These are phyloP conservation scores for Ooceraea biroi DNA, from an alignment of 1,140 invertebrate genomes.

Conservation along the genomic window DNA sequence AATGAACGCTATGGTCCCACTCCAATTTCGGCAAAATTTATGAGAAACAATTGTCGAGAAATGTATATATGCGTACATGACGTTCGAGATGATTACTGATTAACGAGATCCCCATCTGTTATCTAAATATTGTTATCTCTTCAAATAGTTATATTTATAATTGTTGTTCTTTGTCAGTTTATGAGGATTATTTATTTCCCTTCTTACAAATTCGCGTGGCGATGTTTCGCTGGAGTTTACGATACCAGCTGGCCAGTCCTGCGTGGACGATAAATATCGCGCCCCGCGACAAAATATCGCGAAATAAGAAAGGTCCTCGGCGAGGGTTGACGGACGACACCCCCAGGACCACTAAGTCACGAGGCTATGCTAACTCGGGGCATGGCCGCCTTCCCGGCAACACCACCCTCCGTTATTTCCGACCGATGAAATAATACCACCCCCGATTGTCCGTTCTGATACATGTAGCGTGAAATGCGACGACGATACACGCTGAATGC, in stretches of 20 bases:
- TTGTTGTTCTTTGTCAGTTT: background rate
- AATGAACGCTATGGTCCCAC: background rate
- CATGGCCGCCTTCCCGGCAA: constrained; percentile 62
- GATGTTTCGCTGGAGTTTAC: background rate
- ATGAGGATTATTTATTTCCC: background rate
- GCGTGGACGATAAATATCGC: constrained; percentile 79
- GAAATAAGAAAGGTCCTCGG: constrained; percentile 77
- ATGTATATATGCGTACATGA: background rate
- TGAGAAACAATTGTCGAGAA: background rate
- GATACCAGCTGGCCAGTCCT: constrained; percentile 31
- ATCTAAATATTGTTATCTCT: background rate
- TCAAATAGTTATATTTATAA: background rate
- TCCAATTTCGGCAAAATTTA: background rate
- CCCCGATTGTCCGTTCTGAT: constrained; percentile 75
- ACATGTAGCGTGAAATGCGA: constrained; percentile 76
- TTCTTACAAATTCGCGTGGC: background rate
- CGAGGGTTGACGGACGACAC: constrained; percentile 81
- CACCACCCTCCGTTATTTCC: constrained; percentile 60
- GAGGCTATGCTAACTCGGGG: constrained; percentile 78
- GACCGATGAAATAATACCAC: constrained; percentile 82
- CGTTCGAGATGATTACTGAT: background rate
- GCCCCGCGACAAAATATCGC: constrained; percentile 80
- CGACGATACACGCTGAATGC: constrained; percentile 25
- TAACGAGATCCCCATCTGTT: background rate
- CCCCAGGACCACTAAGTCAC: constrained; percentile 85